phyloP scores from a whole-genome alignment of 2,797 vertebrate genomes.

The Zenarchopterus dispar region DNA sequence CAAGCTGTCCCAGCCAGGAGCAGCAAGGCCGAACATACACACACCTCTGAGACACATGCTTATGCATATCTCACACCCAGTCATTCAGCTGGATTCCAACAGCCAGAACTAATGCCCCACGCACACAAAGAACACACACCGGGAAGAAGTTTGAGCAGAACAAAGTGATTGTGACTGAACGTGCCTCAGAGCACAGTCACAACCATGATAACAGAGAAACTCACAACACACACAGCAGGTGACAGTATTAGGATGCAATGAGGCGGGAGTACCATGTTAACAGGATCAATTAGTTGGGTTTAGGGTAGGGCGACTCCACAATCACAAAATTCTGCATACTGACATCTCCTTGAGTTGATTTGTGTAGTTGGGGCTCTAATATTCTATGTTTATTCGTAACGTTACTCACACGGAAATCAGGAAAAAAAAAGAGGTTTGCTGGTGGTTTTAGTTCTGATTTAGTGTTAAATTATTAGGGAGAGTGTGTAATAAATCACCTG shows the following conservation, averaged over 20 bases:
- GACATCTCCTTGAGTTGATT: slow-evolving; percentile 24
- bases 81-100: slow-evolving; percentile 16
- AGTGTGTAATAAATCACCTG: slow-evolving; percentile 17
- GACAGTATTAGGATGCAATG: slow-evolving; percentile 50
- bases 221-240: slow-evolving; percentile 66
- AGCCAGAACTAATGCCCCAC: slow-evolving; percentile 13
- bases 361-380: slow-evolving; percentile 5
- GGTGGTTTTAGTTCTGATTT: background rate
- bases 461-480: background rate
- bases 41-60: slow-evolving; percentile 15
- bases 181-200: slow-evolving; percentile 24
- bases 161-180: slow-evolving; percentile 20
- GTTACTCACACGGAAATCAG: background rate
- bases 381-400: background rate
- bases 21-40: slow-evolving; percentile 23
- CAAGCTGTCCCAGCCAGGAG: slow-evolving; percentile 41
- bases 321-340: slow-evolving; percentile 43
- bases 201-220: slow-evolving; percentile 29
- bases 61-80: slow-evolving; percentile 1
- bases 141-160: slow-evolving; percentile 10
- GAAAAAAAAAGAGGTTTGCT: background rate
- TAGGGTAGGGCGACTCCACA: slow-evolving; percentile 42
- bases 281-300: slow-evolving; percentile 72
- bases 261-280: slow-evolving; percentile 54
- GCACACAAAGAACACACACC: slow-evolving; percentile 2